Evolutionary conservation across 1,140 invertebrate species (phyloP).

Genomic region (Radopholus similis): DNA sequence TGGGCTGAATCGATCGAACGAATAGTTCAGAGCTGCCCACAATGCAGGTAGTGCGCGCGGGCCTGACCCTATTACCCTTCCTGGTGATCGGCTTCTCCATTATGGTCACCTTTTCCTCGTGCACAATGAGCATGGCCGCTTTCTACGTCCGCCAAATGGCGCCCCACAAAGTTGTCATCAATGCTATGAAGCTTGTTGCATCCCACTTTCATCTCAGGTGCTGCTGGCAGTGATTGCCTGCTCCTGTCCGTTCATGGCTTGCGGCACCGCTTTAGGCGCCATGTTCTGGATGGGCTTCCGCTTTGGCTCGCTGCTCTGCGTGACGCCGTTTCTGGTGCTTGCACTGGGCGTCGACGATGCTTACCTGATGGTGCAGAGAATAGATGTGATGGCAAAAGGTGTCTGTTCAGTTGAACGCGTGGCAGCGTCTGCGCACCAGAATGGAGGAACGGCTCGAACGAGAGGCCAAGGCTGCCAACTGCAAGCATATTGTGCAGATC

Average conservation of each 20-base stretch:
- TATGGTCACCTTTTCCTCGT: constrained; percentile 50
- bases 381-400: not conserved
- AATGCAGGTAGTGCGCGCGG: constrained; percentile 49
- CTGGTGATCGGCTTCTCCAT: constrained; percentile 55
- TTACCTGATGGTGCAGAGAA: constrained; percentile 52
- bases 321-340: constrained; percentile 55
- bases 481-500: constrained; percentile 19
- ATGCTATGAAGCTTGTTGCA: not conserved
- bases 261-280: constrained; percentile 48
- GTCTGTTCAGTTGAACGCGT: not conserved
- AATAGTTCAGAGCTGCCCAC: not conserved
- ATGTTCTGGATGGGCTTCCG: constrained; percentile 54
- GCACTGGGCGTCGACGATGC: constrained; percentile 59
- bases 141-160: constrained; percentile 34
- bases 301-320: constrained; percentile 50
- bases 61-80: constrained; percentile 55
- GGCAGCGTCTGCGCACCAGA: constrained; percentile 1
- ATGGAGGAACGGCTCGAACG: constrained; percentile 3
- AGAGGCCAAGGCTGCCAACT: not conserved
- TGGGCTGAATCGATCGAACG: not conserved
- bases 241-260: constrained; percentile 57
- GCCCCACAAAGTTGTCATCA: constrained; percentile 26
- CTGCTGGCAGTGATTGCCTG: constrained; percentile 49
- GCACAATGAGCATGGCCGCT: constrained; percentile 50
- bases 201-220: constrained; percentile 33